Evolutionary conservation across 2,888 invertebrate genomes (phyloP).

Genomic region (Meandrusa payeni): DNA sequence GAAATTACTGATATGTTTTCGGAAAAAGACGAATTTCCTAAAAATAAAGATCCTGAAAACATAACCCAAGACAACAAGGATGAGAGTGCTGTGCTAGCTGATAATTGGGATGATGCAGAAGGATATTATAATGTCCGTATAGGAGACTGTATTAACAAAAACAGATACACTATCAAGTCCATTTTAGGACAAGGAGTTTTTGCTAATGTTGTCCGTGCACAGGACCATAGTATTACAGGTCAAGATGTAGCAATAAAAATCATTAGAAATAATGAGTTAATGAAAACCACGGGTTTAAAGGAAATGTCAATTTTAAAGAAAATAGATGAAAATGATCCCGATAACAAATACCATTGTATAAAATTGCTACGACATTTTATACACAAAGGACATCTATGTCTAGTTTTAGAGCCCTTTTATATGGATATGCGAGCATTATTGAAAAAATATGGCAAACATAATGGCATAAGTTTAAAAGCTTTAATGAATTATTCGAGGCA

Average conservation of each 20-base stretch:
- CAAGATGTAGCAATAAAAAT: slow-evolving; percentile 98
- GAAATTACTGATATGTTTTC: slow-evolving; percentile 94
- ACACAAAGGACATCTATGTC: slow-evolving; percentile 98
- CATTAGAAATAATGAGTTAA: slow-evolving; percentile 98
- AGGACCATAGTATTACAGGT: slow-evolving; percentile 91
- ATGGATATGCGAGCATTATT: slow-evolving; percentile 94
- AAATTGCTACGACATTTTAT: slow-evolving; percentile 93
- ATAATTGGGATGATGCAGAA: slow-evolving; percentile 99
- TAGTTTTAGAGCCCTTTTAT: slow-evolving; percentile 97
- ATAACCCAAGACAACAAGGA: slow-evolving; percentile 56
- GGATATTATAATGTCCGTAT: slow-evolving; percentile 97
- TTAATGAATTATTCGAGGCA: slow-evolving; percentile 98
- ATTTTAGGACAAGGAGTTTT: slow-evolving; percentile 99
- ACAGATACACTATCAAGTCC: slow-evolving; percentile 95
- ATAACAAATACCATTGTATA: slow-evolving; percentile 97
- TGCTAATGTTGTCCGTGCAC: slow-evolving; percentile 96
- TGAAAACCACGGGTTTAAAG: slow-evolving; percentile 98
- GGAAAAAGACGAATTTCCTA: slow-evolving; percentile 92
- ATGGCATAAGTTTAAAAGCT: slow-evolving; percentile 97
- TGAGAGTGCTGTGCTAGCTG: slow-evolving; percentile 92
- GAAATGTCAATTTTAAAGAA: slow-evolving; percentile 96
- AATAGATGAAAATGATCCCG: slow-evolving; percentile 96
- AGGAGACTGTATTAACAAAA: slow-evolving; percentile 90
- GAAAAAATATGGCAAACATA: slow-evolving; percentile 98
- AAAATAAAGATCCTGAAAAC: slow-evolving; percentile 69